These are phyloP conservation scores for Phalacrocorax brasilianus DNA, from an alignment of 2,113 vertebrate species.

Conservation along the genomic window DNA sequence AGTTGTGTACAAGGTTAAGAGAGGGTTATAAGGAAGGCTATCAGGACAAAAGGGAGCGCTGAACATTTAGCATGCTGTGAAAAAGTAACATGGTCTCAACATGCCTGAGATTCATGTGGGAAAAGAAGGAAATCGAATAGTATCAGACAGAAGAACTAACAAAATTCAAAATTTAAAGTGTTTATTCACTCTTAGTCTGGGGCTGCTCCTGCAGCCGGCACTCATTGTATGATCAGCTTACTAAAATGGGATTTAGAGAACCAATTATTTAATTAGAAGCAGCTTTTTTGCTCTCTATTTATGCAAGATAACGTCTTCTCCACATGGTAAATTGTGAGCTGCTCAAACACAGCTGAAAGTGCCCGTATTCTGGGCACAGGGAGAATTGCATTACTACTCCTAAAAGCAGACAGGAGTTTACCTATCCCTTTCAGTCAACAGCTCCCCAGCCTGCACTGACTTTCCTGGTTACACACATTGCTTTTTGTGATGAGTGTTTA, in stretches of 20 bases:
- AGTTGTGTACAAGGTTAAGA: background rate
- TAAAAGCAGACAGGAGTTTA: background rate
- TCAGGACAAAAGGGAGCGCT: background rate
- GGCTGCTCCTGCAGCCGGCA: background rate
- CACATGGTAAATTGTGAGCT: background rate
- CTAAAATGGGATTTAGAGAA: background rate
- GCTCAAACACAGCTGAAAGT: background rate
- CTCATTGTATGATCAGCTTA: background rate
- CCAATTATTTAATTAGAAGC: background rate
- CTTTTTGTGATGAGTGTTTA: background rate
- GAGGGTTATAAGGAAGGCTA: background rate
- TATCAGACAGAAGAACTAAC: background rate
- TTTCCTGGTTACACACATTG: accelerated
- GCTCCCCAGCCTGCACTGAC: background rate
- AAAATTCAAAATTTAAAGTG: background rate
- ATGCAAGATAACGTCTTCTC: background rate
- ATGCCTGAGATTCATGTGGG: background rate
- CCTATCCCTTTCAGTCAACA: background rate
- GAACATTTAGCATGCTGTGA: background rate
- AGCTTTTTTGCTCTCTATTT: background rate
- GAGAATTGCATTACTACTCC: background rate
- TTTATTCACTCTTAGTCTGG: background rate
- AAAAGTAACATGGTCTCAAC: background rate
- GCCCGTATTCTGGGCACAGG: background rate
- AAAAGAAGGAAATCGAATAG: background rate